Evolutionary conservation across 2,797 vertebrate species (phyloP), one percentile per base, ranked within the genome.

Genomic region (Macroramphosus scolopax): DNA sequence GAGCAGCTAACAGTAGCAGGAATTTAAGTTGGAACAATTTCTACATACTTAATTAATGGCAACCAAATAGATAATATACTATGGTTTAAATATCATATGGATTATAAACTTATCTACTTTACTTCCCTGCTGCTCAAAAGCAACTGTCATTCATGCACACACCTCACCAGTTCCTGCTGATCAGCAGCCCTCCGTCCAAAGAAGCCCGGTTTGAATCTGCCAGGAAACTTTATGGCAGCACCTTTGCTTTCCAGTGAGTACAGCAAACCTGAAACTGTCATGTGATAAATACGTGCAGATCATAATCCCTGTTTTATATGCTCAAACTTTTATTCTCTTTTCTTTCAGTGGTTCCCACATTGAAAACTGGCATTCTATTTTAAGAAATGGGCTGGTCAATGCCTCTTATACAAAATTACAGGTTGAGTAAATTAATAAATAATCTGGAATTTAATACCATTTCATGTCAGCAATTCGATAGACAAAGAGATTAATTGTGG

Each of bases 141-240:
- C 96, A 97, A 84, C 92, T 98, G 77, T 93, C 90, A 84, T 98
- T 98, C 82, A 98, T 98, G 96, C 93, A 94, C 91, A 98, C 95
- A 26, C 93, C 93, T 28, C 95, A 98, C 87, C 95, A 98, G 87
- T 98, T 96, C 87, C 91, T 98, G 82, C 87, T 98, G 82, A 92
- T 98, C 91, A 97, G 94, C 85, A 95, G 94, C 77, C 94, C 96
- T 69, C 95, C 95, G 0, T 92, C 92, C 60, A 98, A 98, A 91
- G 95, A 98, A 70, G 92, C 93, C 17, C 86, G 91, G 44, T 98
- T 98, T 80, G 93, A 93, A 84, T 92, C 91, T 0, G 94, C 96
- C 82, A 93, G 90, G 82, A 96, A 96, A 47, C 91, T 94, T 66
- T 89, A 95, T 0, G 95, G 96, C 86, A 98, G 95, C 93, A 96